Conservation (phyloP, 1,140 invertebrate species). For the Teleopsis dalmanni region DNA sequence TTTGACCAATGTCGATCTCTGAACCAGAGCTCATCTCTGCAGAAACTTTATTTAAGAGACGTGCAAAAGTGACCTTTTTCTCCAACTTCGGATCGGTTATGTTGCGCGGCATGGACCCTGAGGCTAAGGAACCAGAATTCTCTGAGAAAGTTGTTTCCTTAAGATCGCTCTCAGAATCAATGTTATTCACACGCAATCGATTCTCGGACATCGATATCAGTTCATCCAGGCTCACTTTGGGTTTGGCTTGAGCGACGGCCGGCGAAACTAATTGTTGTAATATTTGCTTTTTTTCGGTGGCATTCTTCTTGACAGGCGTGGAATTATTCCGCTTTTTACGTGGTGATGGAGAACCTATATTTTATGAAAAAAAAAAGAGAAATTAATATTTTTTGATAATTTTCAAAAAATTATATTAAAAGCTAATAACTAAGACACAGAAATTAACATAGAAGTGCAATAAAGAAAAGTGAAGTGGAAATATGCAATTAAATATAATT, state of each 20-base stretch:
- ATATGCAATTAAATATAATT: no score
- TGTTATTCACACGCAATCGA: conserved; percentile 16
- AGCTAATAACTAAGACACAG: no score
- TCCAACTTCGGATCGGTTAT: conserved; percentile 58
- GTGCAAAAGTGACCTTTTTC: conserved; percentile 68
- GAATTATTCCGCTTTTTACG: conserved; percentile 66
- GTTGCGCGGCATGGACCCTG: conserved; percentile 48
- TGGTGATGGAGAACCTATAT: conserved; percentile 60
- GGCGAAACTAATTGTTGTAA: conserved; percentile 61
- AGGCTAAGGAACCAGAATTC: conserved; percentile 33
- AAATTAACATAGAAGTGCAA: no score
- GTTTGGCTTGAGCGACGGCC: conserved; percentile 22
- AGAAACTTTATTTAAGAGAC: conserved; percentile 62
- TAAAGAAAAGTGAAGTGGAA: no score
- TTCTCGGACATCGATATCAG: conserved; percentile 61
- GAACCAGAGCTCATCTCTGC: conserved; percentile 64
- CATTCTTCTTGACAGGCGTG: conserved; percentile 59
- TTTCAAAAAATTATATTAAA: no score
- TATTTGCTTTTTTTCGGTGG: conserved; percentile 65
- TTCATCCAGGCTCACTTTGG: conserved; percentile 55
- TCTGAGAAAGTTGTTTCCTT: conserved; percentile 54
- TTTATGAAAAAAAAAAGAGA: no score
- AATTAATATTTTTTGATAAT: no score
- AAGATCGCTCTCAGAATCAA: conserved; percentile 24
- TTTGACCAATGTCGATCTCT: conserved; percentile 45